phyloP scores from a whole-genome alignment of 2,888 invertebrate genomes.

The Campopleginae sp. region DNA sequence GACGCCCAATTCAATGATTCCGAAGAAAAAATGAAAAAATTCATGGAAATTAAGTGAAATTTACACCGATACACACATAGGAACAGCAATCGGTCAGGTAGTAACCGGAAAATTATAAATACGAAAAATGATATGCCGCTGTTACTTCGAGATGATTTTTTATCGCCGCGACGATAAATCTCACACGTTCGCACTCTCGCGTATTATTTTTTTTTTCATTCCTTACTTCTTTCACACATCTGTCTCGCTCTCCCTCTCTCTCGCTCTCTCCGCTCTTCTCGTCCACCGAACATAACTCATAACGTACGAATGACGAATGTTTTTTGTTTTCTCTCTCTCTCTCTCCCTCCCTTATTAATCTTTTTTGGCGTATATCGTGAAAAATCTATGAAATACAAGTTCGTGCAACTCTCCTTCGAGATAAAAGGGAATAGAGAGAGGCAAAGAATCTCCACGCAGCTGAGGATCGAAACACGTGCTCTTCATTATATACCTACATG shows the following conservation, averaged over 20 bases:
- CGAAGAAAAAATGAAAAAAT: background rate
- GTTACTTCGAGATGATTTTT: constrained; percentile 46
- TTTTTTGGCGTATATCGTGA: constrained; percentile 37
- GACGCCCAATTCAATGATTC: constrained; percentile 1
- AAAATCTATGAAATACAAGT: constrained; percentile 52
- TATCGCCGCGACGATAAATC: constrained; percentile 8
- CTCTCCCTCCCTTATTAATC: too few species aligned
- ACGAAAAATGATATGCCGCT: constrained; percentile 58
- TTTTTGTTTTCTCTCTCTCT: background rate
- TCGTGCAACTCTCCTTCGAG: constrained; percentile 18
- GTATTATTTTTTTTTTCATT: constrained; percentile 1
- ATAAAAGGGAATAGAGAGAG: background rate
- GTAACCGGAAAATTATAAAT: constrained; percentile 40
- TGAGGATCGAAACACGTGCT: constrained; percentile 21
- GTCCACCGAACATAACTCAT: constrained; percentile 19
- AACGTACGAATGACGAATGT: constrained; percentile 11
- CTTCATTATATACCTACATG: constrained; percentile 15
- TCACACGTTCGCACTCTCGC: constrained; percentile 7
- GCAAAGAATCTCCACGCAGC: constrained; percentile 20
- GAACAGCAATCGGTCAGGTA: constrained; percentile 19
- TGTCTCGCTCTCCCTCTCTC: background rate
- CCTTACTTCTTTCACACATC: background rate
- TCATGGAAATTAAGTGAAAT: background rate
- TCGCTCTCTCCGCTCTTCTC: constrained; percentile 13
- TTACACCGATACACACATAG: constrained; percentile 14